Conservation (phyloP, 1,140 invertebrate species). For the Caerostris extrusa region DNA sequence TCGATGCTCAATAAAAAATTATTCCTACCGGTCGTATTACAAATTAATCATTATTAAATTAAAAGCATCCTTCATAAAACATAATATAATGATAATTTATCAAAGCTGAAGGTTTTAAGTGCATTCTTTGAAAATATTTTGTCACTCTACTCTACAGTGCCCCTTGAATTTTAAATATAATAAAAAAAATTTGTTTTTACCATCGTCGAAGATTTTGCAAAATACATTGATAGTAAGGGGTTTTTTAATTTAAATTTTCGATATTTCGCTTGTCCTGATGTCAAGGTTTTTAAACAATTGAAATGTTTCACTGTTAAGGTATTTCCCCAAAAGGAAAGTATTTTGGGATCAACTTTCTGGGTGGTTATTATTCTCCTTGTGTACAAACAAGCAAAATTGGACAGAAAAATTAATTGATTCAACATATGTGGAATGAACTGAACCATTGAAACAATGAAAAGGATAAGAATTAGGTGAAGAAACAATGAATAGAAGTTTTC, state of each 20-base stretch:
- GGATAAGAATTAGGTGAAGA: neutral
- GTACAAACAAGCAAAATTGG: neutral
- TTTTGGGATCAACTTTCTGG: neutral
- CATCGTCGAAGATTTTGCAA: neutral
- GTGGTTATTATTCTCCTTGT: neutral
- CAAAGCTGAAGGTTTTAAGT: no score
- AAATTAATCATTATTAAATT: no score
- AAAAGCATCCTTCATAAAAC: no score
- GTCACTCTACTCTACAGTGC: no score
- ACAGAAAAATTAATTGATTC: neutral
- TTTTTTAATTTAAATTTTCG: neutral
- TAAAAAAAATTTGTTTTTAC: no score
- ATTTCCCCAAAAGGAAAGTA: neutral
- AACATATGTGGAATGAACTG: neutral
- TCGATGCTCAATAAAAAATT: no score
- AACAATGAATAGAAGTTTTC: neutral
- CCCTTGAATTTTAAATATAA: no score
- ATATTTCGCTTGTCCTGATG: neutral
- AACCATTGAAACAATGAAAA: neutral
- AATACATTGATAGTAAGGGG: neutral
- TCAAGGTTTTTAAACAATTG: constrained; percentile 30
- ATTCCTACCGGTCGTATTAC: no score
- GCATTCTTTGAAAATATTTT: no score
- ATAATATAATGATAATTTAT: no score
- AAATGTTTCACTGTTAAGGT: neutral